A percentile compares a stretch with the other conserved stretches of the same genome.
phyloP scores from a whole-genome alignment of 2,888 invertebrate genomes.

The Hipparchia sbordonii region DNA sequence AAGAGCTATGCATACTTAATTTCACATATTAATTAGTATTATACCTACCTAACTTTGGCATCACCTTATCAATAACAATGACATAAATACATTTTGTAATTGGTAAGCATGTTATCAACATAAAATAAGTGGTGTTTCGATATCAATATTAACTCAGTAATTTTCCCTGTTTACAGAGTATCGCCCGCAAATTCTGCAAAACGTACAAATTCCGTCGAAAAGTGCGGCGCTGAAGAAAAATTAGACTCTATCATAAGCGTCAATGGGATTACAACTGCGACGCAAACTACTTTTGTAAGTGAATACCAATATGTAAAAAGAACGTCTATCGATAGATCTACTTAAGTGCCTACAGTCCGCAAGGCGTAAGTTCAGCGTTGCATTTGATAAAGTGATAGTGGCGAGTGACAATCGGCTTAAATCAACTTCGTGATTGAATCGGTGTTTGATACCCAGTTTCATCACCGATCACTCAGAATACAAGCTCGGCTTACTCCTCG shows the following conservation, averaged over 20 bases:
- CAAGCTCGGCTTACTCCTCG: too few relatives aligned
- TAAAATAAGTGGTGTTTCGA: not conserved
- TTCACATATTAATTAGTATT: too few relatives aligned
- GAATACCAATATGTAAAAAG: slow-evolving; percentile 11
- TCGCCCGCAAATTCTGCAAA: slow-evolving; percentile 87
- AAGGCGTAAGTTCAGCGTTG: not conserved
- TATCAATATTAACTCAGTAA: slow-evolving; percentile 7
- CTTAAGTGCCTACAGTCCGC: not conserved
- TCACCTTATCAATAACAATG: slow-evolving; percentile 6
- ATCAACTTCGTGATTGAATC: too few relatives aligned
- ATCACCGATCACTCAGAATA: too few relatives aligned
- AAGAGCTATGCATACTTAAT: too few relatives aligned
- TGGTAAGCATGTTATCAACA: slow-evolving; percentile 2
- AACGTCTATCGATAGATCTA: not conserved
- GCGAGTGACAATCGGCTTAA: too few relatives aligned
- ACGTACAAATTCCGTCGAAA: slow-evolving; percentile 73
- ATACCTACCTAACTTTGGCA: not conserved
- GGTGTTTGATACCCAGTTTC: too few relatives aligned
- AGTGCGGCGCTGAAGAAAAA: slow-evolving; percentile 67
- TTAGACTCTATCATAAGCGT: slow-evolving; percentile 75
- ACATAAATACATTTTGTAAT: not conserved
- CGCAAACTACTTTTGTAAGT: slow-evolving; percentile 91
- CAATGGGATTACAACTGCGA: slow-evolving; percentile 85
- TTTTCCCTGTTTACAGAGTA: slow-evolving; percentile 77
- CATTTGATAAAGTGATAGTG: too few relatives aligned